A percentile compares a stretch with the other conserved stretches of the same genome.
Evolutionary conservation across 2,797 vertebrate genomes (phyloP).

Genomic region (Enteromius thamalakanensis): DNA sequence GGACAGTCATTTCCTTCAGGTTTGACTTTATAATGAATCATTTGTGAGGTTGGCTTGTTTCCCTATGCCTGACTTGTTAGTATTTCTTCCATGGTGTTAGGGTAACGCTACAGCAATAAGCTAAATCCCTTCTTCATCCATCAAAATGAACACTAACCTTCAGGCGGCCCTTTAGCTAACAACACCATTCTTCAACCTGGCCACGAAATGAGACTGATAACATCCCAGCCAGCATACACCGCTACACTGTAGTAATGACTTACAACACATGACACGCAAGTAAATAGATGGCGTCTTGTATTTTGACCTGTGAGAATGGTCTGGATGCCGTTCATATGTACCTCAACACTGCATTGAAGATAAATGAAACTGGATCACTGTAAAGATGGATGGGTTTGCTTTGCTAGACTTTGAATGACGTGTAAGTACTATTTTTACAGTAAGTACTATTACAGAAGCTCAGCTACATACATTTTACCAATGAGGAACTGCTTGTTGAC

Average conservation of each 20-base stretch:
- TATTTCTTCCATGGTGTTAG: slow-evolving; percentile 26
- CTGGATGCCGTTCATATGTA: background rate
- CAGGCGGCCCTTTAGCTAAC: slow-evolving; percentile 43
- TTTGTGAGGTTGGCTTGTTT: background rate
- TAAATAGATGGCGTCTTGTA: slow-evolving; percentile 9
- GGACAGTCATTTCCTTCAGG: slow-evolving; percentile 30
- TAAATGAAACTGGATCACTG: background rate
- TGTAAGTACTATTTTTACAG: background rate
- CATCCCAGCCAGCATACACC: slow-evolving; percentile 18
- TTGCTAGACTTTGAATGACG: slow-evolving; percentile 4
- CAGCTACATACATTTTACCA: background rate
- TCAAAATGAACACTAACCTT: slow-evolving; percentile 45
- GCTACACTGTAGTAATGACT: slow-evolving; percentile 24
- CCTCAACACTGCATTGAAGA: slow-evolving; percentile 1
- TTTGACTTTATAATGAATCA: slow-evolving; percentile 24
- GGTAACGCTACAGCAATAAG: slow-evolving; percentile 13
- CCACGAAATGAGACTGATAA: slow-evolving; percentile 39
- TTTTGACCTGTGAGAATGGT: background rate
- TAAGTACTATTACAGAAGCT: background rate
- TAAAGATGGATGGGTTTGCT: slow-evolving; percentile 2
- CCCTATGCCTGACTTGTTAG: slow-evolving; percentile 26
- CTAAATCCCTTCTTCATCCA: slow-evolving; percentile 40
- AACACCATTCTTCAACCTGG: slow-evolving; percentile 46
- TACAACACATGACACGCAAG: slow-evolving; percentile 12
- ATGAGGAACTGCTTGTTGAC: background rate